Percentiles rank a stretch among this genome's conserved stretches.
Conservation (phyloP, 2,113 vertebrate genomes). For the Barbus barbus region DNA sequence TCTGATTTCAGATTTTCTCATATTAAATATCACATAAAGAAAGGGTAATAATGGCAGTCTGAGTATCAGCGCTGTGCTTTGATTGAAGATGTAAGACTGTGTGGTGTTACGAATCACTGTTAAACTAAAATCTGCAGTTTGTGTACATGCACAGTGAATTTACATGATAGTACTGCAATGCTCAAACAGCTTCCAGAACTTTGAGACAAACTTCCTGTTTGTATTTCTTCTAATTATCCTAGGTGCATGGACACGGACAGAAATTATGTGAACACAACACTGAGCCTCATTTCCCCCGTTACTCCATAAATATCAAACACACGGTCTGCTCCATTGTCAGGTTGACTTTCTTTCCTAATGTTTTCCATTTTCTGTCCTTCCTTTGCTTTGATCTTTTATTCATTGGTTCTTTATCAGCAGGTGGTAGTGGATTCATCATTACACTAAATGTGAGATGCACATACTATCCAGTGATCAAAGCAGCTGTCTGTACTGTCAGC, state of each 20-base stretch:
- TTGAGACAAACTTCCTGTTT: background rate
- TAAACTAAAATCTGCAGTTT: background rate
- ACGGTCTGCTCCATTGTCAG: background rate
- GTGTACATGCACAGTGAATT: background rate
- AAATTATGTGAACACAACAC: background rate
- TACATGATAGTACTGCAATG: background rate
- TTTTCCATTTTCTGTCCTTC: background rate
- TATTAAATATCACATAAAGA: background rate
- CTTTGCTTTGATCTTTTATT: conserved; percentile 32
- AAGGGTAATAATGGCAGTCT: background rate
- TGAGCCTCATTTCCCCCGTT: background rate
- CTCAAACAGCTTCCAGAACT: background rate
- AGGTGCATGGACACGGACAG: background rate
- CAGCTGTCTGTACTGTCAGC: conserved; percentile 19
- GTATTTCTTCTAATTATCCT: background rate
- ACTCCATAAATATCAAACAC: background rate
- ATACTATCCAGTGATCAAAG: conserved; percentile 20
- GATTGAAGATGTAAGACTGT: background rate
- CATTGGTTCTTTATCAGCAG: conserved; percentile 23
- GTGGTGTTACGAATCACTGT: background rate
- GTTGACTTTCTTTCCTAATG: background rate
- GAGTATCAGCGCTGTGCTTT: background rate
- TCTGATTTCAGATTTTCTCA: background rate
- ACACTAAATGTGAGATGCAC: conserved; percentile 18
- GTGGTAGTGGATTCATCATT: conserved; percentile 37